These are phyloP conservation scores for Cosmia trapezina DNA, from an alignment of 2,888 invertebrate species.

Conservation along the genomic window DNA sequence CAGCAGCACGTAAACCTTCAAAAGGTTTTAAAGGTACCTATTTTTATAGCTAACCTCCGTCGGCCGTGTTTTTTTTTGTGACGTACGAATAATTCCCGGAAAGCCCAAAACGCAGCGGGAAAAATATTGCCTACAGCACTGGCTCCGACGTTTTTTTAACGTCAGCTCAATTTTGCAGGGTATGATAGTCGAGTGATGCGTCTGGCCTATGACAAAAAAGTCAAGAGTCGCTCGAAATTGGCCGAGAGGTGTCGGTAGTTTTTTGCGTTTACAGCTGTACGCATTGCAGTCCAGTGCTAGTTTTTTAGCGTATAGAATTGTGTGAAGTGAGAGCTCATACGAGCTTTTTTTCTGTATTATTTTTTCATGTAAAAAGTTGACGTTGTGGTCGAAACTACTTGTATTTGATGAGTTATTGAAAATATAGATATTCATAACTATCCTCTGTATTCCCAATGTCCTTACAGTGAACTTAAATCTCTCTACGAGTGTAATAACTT, in stretches of 20 bases:
- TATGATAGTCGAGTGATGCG: constrained; percentile 69
- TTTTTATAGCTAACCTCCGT: constrained; percentile 53
- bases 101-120: constrained; percentile 63
- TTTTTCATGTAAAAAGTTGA: not conserved
- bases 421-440: not conserved
- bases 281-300: constrained; percentile 17
- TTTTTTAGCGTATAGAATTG: constrained; percentile 28
- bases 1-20: constrained; percentile 3
- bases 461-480: too few relatives aligned
- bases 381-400: not conserved
- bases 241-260: constrained; percentile 47
- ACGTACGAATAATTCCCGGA: constrained; percentile 63
- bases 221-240: constrained; percentile 58
- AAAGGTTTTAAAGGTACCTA: constrained; percentile 37
- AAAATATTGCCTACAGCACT: constrained; percentile 68
- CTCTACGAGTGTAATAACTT: too few relatives aligned
- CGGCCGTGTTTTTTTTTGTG: constrained; percentile 51
- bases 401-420: not conserved
- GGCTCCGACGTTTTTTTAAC: constrained; percentile 61
- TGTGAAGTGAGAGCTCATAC: not conserved
- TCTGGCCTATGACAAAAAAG: constrained; percentile 68
- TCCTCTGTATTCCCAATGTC: too few relatives aligned
- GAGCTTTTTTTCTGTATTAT: not conserved
- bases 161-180: constrained; percentile 69
- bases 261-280: constrained; percentile 41